Evolutionary conservation across 2,888 invertebrate species (phyloP).

Genomic region (Flexamia atlantica): DNA sequence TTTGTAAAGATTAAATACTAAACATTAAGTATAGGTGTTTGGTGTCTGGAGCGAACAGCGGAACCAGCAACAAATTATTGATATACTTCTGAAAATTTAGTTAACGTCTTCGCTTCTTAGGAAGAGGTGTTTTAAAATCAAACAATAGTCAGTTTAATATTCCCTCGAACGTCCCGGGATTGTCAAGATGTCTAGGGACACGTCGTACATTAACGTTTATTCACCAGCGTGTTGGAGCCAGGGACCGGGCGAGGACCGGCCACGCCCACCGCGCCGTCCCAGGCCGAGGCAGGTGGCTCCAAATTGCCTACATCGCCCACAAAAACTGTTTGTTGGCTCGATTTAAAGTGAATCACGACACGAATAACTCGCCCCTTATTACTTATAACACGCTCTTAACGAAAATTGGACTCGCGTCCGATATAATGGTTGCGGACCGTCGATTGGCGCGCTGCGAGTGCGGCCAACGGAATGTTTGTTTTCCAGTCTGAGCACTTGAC

Average conservation of each 20-base stretch:
- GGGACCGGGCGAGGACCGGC: not conserved
- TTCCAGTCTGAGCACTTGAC: no score
- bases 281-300: conserved; percentile 17
- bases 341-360: conserved; percentile 41
- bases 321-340: conserved; percentile 41
- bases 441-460: no score
- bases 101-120: no score
- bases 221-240: not conserved
- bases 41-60: no score
- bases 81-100: no score
- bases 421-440: not conserved
- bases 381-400: conserved; percentile 37
- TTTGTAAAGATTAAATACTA: no score
- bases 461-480: no score
- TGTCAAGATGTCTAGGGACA: not conserved
- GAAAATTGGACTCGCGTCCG: conserved; percentile 31
- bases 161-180: not conserved
- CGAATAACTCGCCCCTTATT: conserved; percentile 34
- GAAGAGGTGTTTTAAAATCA: no score
- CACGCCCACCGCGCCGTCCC: not conserved
- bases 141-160: no score
- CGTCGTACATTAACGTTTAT: not conserved
- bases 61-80: no score
- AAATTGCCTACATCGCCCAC: conserved; percentile 32
- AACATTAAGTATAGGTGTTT: no score